Conservation (phyloP, 2,113 vertebrate genomes). For the Neogobius melanostomus region DNA sequence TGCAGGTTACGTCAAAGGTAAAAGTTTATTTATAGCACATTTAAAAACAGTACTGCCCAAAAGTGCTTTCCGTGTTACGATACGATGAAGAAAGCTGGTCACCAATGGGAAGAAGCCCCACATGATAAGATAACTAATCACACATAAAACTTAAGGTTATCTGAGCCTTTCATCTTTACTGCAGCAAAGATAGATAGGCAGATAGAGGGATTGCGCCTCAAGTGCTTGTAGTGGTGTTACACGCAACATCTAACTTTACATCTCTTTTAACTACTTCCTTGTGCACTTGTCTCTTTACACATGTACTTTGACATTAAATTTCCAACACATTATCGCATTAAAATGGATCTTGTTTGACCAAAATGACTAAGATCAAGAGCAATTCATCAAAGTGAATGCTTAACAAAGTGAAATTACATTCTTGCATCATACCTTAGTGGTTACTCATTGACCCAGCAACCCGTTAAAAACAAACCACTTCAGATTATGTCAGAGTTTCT, state of each 20-base stretch:
- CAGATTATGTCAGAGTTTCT: slow-evolving; percentile 27
- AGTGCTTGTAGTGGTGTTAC: not conserved
- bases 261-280: not conserved
- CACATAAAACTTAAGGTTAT: not conserved
- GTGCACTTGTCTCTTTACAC: not conserved
- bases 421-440: slow-evolving; percentile 2
- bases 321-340: not conserved
- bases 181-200: not conserved
- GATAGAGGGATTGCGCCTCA: not conserved
- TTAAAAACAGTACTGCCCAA: too few relatives aligned
- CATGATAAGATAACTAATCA: too few relatives aligned
- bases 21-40: too few relatives aligned
- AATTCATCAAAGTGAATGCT: slow-evolving; percentile 21
- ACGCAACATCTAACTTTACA: not conserved
- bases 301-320: not conserved
- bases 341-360: slow-evolving; percentile 3
- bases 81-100: too few relatives aligned
- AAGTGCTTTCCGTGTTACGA: too few relatives aligned
- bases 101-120: too few relatives aligned
- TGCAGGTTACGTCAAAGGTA: too few relatives aligned
- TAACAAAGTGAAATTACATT: slow-evolving; percentile 6
- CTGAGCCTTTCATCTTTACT: not conserved
- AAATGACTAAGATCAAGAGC: slow-evolving; percentile 16
- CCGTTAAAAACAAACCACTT: slow-evolving; percentile 23
- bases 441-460: slow-evolving; percentile 36